Percentiles rank a stretch among this genome's conserved stretches.
Evolutionary conservation across 2,113 vertebrate genomes (phyloP).

Genomic region (Ammodytes dubius): DNA sequence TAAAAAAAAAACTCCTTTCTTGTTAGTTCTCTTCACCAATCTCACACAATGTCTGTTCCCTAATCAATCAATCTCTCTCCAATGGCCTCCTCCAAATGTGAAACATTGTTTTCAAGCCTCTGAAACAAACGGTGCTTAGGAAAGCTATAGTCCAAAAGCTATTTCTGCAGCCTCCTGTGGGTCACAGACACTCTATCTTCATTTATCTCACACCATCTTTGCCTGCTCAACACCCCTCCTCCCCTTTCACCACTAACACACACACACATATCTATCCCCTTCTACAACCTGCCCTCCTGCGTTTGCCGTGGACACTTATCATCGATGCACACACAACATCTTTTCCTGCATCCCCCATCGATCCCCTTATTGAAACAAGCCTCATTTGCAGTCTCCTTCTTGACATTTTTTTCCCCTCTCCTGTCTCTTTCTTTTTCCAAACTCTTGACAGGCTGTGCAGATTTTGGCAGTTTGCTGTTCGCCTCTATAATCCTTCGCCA

Average conservation of each 20-base stretch:
- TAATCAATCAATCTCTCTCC: background rate
- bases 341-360: slow-evolving; percentile 83
- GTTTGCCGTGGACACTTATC: slow-evolving; percentile 82
- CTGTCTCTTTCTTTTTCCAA: slow-evolving; percentile 78
- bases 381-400: slow-evolving; percentile 88
- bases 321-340: slow-evolving; percentile 82
- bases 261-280: slow-evolving; percentile 34
- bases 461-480: slow-evolving; percentile 83
- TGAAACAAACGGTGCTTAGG: slow-evolving; percentile 31
- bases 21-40: background rate
- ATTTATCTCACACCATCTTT: slow-evolving; percentile 31
- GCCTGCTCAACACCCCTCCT: background rate
- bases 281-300: slow-evolving; percentile 54
- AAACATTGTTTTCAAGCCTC: slow-evolving; percentile 28
- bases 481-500: slow-evolving; percentile 80
- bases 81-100: slow-evolving; percentile 33
- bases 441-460: slow-evolving; percentile 81
- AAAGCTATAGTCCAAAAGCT: slow-evolving; percentile 29
- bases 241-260: slow-evolving; percentile 10
- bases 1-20: background rate
- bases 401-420: slow-evolving; percentile 77
- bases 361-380: slow-evolving; percentile 86
- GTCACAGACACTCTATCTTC: slow-evolving; percentile 38
- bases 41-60: background rate
- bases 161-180: slow-evolving; percentile 37